phyloP scores from a whole-genome alignment of 2,888 invertebrate genomes.

The Osmoderma eremita region DNA sequence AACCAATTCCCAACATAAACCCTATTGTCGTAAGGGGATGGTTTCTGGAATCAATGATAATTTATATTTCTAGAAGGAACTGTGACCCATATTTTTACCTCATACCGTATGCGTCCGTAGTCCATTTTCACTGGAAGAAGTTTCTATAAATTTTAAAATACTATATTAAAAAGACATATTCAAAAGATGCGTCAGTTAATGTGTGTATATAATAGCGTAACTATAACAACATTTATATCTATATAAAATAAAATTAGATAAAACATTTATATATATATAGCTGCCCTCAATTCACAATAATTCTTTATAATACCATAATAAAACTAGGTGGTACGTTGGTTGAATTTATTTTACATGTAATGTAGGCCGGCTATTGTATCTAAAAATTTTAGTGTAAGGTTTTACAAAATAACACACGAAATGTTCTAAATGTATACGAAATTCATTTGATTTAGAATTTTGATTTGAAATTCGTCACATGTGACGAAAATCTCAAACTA shows the following conservation, averaged over 20 bases:
- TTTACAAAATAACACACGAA: too few relatives aligned
- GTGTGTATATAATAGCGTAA: not conserved
- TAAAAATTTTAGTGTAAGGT: too few relatives aligned
- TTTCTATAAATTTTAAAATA: not conserved
- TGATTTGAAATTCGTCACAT: too few relatives aligned
- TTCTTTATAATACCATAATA: too few relatives aligned
- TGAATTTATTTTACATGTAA: too few relatives aligned
- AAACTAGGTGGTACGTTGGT: too few relatives aligned
- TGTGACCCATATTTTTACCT: slow-evolving; percentile 19
- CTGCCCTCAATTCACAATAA: too few relatives aligned
- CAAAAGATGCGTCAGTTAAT: not conserved
- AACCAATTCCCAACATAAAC: slow-evolving; percentile 53
- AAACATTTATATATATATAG: not conserved
- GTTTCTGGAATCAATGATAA: slow-evolving; percentile 23
- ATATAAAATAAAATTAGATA: not conserved
- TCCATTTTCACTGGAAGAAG: slow-evolving; percentile 19
- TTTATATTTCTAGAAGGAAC: not conserved
- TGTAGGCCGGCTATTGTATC: too few relatives aligned
- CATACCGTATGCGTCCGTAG: slow-evolving; percentile 33
- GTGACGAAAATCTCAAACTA: too few relatives aligned
- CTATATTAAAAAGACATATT: not conserved
- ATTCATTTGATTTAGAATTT: too few relatives aligned
- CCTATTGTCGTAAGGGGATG: slow-evolving; percentile 45
- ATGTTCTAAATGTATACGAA: too few relatives aligned
- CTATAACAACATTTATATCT: not conserved